Conservation (phyloP, 1,140 invertebrate genomes). For the Rhynchophorus ferrugineus region DNA sequence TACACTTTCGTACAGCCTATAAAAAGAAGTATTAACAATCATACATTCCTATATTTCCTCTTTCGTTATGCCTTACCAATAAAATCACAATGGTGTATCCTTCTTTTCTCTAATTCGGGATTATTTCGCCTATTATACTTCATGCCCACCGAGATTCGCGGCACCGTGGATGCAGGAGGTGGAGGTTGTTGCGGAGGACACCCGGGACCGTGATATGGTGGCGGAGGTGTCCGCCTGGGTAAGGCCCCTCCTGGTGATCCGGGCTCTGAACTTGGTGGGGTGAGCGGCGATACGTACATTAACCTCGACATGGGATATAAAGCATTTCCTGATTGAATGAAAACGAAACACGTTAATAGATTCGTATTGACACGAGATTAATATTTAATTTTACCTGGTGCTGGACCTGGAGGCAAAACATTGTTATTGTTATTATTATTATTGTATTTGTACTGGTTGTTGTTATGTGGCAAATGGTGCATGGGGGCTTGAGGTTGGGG, state of each 20-base stretch:
- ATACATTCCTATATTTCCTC: neutral
- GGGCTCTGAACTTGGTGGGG: slow-evolving; percentile 74
- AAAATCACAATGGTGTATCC: slow-evolving; percentile 93
- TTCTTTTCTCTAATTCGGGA: slow-evolving; percentile 87
- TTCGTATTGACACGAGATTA: too few relatives aligned
- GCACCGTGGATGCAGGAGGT: slow-evolving; percentile 34
- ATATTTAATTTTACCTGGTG: slow-evolving; percentile 32
- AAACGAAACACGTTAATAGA: too few relatives aligned
- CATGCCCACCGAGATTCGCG: slow-evolving; percentile 25
- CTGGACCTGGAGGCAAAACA: slow-evolving; percentile 36
- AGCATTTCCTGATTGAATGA: slow-evolving; percentile 33
- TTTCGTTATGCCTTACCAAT: slow-evolving; percentile 57
- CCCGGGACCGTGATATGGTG: slow-evolving; percentile 51
- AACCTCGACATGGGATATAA: slow-evolving; percentile 45
- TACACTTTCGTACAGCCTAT: slow-evolving; percentile 96
- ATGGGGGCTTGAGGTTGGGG: slow-evolving; percentile 34
- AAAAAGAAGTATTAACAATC: slow-evolving; percentile 34
- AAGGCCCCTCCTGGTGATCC: slow-evolving; percentile 61
- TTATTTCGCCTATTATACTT: slow-evolving; percentile 92
- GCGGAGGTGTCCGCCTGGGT: slow-evolving; percentile 53
- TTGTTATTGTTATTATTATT: slow-evolving; percentile 36
- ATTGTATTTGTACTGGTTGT: slow-evolving; percentile 37
- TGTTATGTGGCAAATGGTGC: slow-evolving; percentile 33
- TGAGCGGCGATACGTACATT: slow-evolving; percentile 71
- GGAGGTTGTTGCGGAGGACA: slow-evolving; percentile 41